phyloP scores from a whole-genome alignment of 2,797 vertebrate species.

The Pipistrellus kuhlii region DNA sequence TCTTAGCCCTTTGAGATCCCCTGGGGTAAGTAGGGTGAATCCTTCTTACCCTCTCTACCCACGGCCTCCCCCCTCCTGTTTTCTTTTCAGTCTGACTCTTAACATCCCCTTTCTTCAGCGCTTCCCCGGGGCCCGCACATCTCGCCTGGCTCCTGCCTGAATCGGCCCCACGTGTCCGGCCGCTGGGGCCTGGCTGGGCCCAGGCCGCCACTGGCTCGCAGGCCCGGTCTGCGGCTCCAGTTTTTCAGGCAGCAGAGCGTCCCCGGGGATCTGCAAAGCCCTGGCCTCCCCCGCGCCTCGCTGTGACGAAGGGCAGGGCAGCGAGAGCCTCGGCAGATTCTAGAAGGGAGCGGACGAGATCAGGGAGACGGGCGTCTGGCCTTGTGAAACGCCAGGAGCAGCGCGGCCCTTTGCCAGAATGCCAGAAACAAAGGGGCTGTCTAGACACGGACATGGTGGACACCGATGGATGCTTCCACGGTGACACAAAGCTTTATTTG shows the following conservation, averaged over 20 bases:
- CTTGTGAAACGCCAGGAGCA: conserved; percentile 80
- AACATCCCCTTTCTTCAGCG: conserved; percentile 22
- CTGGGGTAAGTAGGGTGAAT: background rate
- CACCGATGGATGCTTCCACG: background rate
- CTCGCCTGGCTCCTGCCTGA: conserved; percentile 50
- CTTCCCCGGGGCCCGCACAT: background rate
- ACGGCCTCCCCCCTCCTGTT: background rate
- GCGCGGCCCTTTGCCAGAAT: conserved; percentile 75
- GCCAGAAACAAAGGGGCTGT: conserved; percentile 82
- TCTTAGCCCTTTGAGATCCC: background rate
- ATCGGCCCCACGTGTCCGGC: conserved; percentile 58
- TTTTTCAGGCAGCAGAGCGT: conserved; percentile 61
- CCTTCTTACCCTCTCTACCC: background rate
- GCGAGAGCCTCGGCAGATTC: background rate
- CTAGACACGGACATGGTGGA: conserved; percentile 79
- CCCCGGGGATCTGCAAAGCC: background rate
- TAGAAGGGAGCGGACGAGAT: background rate
- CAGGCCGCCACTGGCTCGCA: background rate
- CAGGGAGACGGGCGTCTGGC: conserved; percentile 79
- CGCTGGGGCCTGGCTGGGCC: background rate
- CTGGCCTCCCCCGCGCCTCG: background rate
- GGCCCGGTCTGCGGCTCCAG: background rate
- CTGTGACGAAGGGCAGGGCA: background rate
- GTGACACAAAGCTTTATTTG: background rate
- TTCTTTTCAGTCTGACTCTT: conserved; percentile 20